Evolutionary conservation across 1,140 invertebrate genomes (phyloP), one percentile per base, ranked within the genome.

Genomic region (Vanessa tameamea): DNA sequence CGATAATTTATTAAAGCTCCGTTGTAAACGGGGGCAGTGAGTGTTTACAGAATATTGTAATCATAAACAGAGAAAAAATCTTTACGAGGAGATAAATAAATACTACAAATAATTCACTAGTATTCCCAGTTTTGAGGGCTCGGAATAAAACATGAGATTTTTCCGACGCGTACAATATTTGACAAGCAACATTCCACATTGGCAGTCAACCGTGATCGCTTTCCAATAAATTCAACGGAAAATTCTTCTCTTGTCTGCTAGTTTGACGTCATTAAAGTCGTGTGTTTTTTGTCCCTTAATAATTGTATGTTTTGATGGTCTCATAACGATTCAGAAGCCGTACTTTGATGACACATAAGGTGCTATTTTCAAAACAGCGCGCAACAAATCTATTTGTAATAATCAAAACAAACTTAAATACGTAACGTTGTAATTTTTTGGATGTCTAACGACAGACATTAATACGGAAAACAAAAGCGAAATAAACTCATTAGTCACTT

Each of bases 41-140:
- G 73, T 75, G 73, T 75, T 75, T 75, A 75, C 73, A 75, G 73
- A 66, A 67, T 71, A 71, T 66, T 23, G 64, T 75, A 75, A 75
- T 75, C 67, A 75, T 75, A 75, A 66, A 75, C 69, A 75, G 31
- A 71, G 53, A 75, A 47, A 75, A 71, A 61, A 66, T 55, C 11
- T 74, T 74, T 71, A 67, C 55, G 64, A 67, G 51, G 64, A 71
- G 65, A 75, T 71, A 70, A 70, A 75, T 75, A 75, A 75, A 75
- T 70, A 64, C 59, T 71, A 71, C 7, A 50, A 50, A 48, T 23
- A 64, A 23, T 64, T 57, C 50, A 72, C 64, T 72, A 50, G 64
- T 47, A 50, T 50, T 51, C 9, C 48, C 48, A 15, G 13, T 55
- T 55, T 20, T n/a, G 48, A 65, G 64, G 47, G 43, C 37, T 64